Evolutionary conservation across 2,888 invertebrate species (phyloP).

Genomic region (Pedicia rivosa): DNA sequence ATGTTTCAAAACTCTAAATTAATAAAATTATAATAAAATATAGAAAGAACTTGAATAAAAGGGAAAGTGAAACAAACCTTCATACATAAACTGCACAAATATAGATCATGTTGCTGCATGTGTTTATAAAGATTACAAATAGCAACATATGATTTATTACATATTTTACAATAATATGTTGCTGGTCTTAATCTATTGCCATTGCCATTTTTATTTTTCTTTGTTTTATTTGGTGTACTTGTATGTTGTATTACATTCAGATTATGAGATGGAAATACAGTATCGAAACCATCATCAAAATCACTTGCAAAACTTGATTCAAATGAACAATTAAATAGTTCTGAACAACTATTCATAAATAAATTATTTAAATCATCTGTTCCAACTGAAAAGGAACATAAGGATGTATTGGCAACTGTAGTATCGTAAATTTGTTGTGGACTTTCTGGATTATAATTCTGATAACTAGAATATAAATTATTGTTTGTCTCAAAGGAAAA

Average conservation of each 20-base stretch:
- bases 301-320: background rate
- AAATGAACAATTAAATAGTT: background rate
- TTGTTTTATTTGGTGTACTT: conserved; percentile 1
- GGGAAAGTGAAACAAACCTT: conserved; percentile 6
- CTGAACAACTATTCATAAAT: background rate
- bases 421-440: background rate
- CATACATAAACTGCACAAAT: conserved; percentile 12
- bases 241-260: background rate
- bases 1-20: background rate
- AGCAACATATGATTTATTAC: conserved; percentile 14
- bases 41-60: background rate
- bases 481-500: background rate
- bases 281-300: background rate
- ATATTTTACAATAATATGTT: conserved; percentile 13
- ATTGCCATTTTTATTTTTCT: conserved; percentile 6
- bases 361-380: conserved; percentile 1
- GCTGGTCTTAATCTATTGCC: conserved; percentile 1
- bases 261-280: background rate
- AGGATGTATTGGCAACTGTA: background rate
- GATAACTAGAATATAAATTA: background rate
- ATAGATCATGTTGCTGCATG: conserved; percentile 14
- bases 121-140: conserved; percentile 15
- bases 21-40: background rate
- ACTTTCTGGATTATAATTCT: background rate
- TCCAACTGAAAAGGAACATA: background rate